Base-by-base conservation (phyloP, 1,140 invertebrate species). In the Cyphomyrmex costatus region DNA sequence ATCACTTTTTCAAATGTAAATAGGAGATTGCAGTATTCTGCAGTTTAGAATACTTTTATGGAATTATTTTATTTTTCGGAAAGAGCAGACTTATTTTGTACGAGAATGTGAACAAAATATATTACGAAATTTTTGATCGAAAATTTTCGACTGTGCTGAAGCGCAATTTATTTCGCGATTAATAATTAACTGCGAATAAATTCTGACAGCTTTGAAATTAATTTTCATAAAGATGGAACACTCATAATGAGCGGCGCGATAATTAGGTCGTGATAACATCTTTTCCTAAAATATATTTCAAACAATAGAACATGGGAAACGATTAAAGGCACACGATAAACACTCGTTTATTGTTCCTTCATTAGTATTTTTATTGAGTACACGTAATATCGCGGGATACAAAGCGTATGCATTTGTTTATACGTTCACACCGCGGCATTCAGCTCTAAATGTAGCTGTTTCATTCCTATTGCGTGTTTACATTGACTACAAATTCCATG, bases 141-240 rank as follows among this genome's bases (percentile, higher is more conserved):
- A 80, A 80, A 80, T 19, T 53, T 33, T 56, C 3, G 16, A 12
- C 5, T 10, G 30, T n/a, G 21, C 42, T 24, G 49, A 27, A 42
- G 49, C 33, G 16, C 12, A 27, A 56, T 71, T 16, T 2, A 42
- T 27, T 58, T 10, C 16, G 6, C 6, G 12, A 80, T 71, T 80
- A 58, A 71, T 80, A 80, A 80, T 36, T 80, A 80, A 80, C 24
- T 3, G 19, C 36, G 60, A 14, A 10, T 14, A 27, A 58, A 56
- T 71, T 71, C 65, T 42, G 33, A 36, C 65, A 14, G 21, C 7
- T n/a, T 60, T 4, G 36, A 46, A 14, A 60, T 74, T 73, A 68
- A 83, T 83, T 74, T 74, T 27, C 68, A 83, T 74, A 8, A 33
- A 49, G 27, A 83, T 83, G 42, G 74, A 83, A 83, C n/a, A n/a